phyloP scores from a whole-genome alignment of 2,113 vertebrate species.

The Xyliphius kryptos region DNA sequence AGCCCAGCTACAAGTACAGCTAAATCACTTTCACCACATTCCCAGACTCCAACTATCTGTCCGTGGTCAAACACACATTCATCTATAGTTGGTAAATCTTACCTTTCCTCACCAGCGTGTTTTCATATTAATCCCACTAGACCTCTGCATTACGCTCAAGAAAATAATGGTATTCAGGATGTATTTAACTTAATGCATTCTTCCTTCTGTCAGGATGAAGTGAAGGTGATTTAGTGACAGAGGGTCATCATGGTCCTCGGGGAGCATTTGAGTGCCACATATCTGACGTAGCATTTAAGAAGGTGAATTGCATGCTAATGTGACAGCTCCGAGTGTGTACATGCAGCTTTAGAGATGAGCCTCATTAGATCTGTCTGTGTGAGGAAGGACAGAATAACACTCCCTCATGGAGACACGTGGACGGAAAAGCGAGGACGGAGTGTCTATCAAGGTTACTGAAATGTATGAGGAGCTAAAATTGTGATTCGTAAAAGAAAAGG shows the following conservation, averaged over 20 bases:
- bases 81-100: too few relatives aligned
- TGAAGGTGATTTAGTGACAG: background rate
- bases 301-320: slow-evolving; percentile 26
- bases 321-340: slow-evolving; percentile 27
- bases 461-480: background rate
- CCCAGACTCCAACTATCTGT: too few relatives aligned
- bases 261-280: slow-evolving; percentile 27
- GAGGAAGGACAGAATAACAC: slow-evolving; percentile 7
- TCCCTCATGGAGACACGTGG: background rate
- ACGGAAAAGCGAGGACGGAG: background rate
- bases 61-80: too few relatives aligned
- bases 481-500: background rate
- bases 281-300: slow-evolving; percentile 27
- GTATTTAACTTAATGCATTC: slow-evolving; percentile 1
- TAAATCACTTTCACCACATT: too few relatives aligned
- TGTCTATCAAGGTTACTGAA: background rate
- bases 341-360: slow-evolving; percentile 8
- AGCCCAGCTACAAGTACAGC: too few relatives aligned
- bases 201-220: background rate
- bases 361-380: slow-evolving; percentile 27
- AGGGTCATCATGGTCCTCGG: slow-evolving; percentile 8
- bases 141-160: background rate
- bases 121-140: background rate
- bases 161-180: background rate
- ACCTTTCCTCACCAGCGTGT: too few relatives aligned